Base-by-base conservation (phyloP, 2,888 invertebrate genomes). In the Scaptomyza tumidula region DNA sequence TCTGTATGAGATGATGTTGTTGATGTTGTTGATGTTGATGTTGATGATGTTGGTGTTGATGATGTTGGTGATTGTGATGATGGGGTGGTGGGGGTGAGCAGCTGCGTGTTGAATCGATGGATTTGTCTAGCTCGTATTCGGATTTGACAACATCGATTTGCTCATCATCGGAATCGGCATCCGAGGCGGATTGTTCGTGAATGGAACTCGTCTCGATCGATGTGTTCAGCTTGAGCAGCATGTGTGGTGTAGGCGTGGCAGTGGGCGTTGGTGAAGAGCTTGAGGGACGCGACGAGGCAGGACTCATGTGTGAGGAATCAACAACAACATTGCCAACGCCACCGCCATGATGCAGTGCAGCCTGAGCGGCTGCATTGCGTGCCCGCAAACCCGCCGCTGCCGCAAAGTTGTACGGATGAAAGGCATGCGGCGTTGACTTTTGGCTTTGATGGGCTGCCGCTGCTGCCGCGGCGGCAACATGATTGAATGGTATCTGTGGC, bases 141-240 rank as follows among this genome's bases (percentile, higher is more conserved):
- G 96, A 96, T 83, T 95, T 95, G 0, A 96, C 96, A 27, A 96
- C 96, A 86, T 95, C 96, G 80, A 95, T 95, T 61, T 95, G 94
- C 86, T 95, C 95, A 65, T 95, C 95, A 49, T 95, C 95, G 0
- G 95, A 95, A 70, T 94, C 94, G 7, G 76, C 88, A 64, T 94
- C 94, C 5, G 94, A 94, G 14, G 94, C 93, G 13, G 91, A 90
- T 50, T 92, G 92, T 41, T 93, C 93, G 54, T 93, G 92, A 11
- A 94, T 94, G 11, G 95, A 95, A 88, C 94, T 94, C 16, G 94
- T 94, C 89, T 94, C 94, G 0, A 94, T 93, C 70, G 94, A 94
- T 0, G 93, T 93, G 86, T 94, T 94, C 56, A 92, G 82, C 75
- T 92, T 92, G 67, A 76, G 75, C 60, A 78, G 75, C 7, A 77